Conservation (phyloP, 2,797 vertebrate genomes). For the Helostoma temminkii region DNA sequence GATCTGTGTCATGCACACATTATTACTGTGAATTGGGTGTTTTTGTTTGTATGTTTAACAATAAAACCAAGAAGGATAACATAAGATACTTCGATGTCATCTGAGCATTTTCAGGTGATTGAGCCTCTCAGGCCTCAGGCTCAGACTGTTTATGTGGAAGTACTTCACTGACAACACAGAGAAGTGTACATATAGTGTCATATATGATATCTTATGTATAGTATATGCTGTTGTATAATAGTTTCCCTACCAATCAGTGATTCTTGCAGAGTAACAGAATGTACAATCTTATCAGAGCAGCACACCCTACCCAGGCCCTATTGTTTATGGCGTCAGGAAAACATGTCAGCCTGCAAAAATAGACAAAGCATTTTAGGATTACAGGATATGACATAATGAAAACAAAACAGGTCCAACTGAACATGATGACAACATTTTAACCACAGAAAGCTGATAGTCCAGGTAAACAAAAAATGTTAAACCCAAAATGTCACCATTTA, state of each 20-base stretch:
- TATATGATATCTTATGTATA: not conserved
- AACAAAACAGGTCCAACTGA: constrained; percentile 38
- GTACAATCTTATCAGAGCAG: constrained; percentile 66
- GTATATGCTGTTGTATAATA: not conserved
- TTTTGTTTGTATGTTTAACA: not conserved
- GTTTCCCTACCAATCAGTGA: constrained; percentile 19
- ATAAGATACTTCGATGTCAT: constrained; percentile 27
- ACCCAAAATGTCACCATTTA: not conserved
- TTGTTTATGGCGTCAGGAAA: constrained; percentile 73
- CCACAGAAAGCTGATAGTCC: constrained; percentile 11
- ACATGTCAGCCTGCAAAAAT: constrained; percentile 70
- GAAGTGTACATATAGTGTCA: constrained; percentile 1
- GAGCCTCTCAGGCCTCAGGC: constrained; percentile 26
- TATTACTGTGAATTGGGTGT: not conserved
- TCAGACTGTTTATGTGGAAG: constrained; percentile 15
- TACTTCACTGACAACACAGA: constrained; percentile 26
- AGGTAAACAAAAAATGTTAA: constrained; percentile 20
- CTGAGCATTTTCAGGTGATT: constrained; percentile 38
- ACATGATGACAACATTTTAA: constrained; percentile 24
- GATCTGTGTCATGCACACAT: not conserved
- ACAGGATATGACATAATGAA: constrained; percentile 67
- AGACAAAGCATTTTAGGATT: constrained; percentile 72
- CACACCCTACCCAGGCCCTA: constrained; percentile 44
- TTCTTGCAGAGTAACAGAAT: constrained; percentile 34
- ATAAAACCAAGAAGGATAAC: not conserved